A percentile compares a stretch with the other conserved stretches of the same genome.
Evolutionary conservation across 1,140 invertebrate genomes (phyloP).

Genomic region (Macrocentrus cingulum): DNA sequence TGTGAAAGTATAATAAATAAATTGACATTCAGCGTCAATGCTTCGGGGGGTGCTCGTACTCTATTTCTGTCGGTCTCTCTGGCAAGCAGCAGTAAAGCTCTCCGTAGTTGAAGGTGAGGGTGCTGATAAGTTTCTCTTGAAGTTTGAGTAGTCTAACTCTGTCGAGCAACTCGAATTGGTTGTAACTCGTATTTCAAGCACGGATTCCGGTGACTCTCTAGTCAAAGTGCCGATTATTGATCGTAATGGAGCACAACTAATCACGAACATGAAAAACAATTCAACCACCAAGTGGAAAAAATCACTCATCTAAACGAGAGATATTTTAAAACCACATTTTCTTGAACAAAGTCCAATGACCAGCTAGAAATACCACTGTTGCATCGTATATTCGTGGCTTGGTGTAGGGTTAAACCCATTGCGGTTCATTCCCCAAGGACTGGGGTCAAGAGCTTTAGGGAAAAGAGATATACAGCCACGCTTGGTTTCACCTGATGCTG

Average conservation of each 20-base stretch:
- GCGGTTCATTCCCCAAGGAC: background rate
- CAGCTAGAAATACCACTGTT: too few relatives aligned
- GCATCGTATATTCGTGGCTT: too few relatives aligned
- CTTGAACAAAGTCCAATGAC: too few relatives aligned
- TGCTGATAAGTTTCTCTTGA: slow-evolving; percentile 4
- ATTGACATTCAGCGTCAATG: slow-evolving; percentile 1
- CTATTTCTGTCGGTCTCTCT: background rate
- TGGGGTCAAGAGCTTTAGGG: slow-evolving; percentile 46
- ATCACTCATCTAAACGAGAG: too few relatives aligned
- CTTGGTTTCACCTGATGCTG: slow-evolving; percentile 37
- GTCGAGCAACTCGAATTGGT: slow-evolving; percentile 4
- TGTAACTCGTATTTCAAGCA: background rate
- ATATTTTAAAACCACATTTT: too few relatives aligned
- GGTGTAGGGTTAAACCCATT: background rate
- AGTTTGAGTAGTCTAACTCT: slow-evolving; percentile 8
- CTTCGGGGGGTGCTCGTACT: background rate
- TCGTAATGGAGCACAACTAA: background rate
- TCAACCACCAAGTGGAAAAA: too few relatives aligned
- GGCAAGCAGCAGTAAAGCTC: background rate
- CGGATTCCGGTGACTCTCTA: background rate
- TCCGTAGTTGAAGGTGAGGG: background rate
- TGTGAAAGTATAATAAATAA: too few relatives aligned
- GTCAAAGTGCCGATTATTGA: background rate
- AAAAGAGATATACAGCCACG: slow-evolving; percentile 29
- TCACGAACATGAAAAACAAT: too few relatives aligned